Conservation (phyloP, 2,888 invertebrate species). For the Heteropelma amictum region DNA sequence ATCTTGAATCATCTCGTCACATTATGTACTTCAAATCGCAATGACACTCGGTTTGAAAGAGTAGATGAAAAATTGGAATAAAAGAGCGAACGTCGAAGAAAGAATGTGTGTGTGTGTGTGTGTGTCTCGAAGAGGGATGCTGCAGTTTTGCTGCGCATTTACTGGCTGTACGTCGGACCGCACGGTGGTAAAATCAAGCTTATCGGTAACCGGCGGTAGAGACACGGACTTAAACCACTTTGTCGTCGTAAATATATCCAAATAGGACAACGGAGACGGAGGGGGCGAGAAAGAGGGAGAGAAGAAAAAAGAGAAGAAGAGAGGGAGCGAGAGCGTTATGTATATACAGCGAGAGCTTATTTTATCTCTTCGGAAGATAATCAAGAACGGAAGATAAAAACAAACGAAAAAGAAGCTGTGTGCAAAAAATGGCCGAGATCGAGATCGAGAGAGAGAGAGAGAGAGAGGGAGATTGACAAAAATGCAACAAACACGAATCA, state of each 20-base stretch:
- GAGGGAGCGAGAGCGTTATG: background rate
- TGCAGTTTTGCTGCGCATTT: slow-evolving; percentile 38
- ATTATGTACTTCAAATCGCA: too few relatives aligned
- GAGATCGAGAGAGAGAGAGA: background rate
- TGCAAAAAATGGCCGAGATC: background rate
- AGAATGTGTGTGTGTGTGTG: too few relatives aligned
- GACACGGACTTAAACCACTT: slow-evolving; percentile 48
- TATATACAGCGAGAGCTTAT: background rate
- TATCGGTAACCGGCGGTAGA: slow-evolving; percentile 43
- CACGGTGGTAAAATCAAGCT: slow-evolving; percentile 28
- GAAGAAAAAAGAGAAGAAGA: slow-evolving; percentile 1
- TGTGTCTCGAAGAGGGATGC: background rate
- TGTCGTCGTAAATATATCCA: slow-evolving; percentile 53
- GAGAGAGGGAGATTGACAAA: background rate
- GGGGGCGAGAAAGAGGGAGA: slow-evolving; percentile 6
- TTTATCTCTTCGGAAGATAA: slow-evolving; percentile 16
- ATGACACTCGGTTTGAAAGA: too few relatives aligned
- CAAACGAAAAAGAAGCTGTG: background rate
- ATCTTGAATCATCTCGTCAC: too few relatives aligned
- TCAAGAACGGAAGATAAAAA: slow-evolving; percentile 7
- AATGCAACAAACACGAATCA: too few relatives aligned
- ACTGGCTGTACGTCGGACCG: background rate
- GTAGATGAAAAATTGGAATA: background rate
- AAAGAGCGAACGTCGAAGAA: background rate
- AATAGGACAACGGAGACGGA: slow-evolving; percentile 49